Conservation (phyloP, 2,113 vertebrate genomes). For the Pelusios castaneus region DNA sequence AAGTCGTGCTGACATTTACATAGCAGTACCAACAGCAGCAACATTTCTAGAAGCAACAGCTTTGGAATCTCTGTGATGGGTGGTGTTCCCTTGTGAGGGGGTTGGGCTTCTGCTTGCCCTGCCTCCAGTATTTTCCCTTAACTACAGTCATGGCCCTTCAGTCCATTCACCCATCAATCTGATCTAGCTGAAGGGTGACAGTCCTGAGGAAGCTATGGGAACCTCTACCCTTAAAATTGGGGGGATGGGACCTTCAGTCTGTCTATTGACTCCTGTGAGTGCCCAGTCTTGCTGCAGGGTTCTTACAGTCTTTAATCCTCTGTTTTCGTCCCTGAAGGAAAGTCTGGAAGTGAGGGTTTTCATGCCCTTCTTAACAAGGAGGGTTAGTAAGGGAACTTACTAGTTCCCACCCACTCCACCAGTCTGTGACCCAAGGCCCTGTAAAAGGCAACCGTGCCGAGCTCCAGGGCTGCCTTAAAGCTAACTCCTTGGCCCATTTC, state of each 20-base stretch:
- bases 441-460: not conserved
- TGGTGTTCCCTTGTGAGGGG: not conserved
- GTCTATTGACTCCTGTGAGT: not conserved
- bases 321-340: too few species aligned
- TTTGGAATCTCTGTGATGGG: not conserved
- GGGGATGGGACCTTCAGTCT: not conserved
- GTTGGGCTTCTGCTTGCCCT: not conserved
- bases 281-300: not conserved
- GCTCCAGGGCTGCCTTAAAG: not conserved
- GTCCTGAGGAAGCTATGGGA: not conserved
- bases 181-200: not conserved
- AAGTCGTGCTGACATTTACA: not conserved
- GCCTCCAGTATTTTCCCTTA: not conserved
- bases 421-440: too few species aligned
- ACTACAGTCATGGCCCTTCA: not conserved
- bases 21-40: not conserved
- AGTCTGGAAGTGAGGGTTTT: too few species aligned
- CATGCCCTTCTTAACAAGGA: too few species aligned
- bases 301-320: not conserved
- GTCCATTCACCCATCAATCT: not conserved
- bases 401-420: too few species aligned
- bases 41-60: not conserved
- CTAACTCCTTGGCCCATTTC: not conserved
- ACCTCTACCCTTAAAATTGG: not conserved
- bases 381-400: too few species aligned